Evolutionary conservation across 2,113 vertebrate species (phyloP).

Genomic region (Steatornis caripensis): DNA sequence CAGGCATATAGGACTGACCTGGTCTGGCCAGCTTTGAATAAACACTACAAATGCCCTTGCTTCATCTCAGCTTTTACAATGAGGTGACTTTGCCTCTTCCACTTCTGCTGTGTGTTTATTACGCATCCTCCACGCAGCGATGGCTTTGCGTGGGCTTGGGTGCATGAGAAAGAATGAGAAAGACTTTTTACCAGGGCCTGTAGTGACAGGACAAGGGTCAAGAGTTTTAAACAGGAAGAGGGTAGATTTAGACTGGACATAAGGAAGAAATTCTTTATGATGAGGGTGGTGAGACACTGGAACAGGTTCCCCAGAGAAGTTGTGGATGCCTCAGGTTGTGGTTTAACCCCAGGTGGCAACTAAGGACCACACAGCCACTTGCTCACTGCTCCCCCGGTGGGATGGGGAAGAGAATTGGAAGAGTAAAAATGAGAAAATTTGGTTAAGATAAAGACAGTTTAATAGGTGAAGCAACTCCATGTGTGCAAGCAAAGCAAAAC

Average conservation of each 20-base stretch:
- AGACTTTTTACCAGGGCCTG: neutral
- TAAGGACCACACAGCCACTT: too few relatives aligned
- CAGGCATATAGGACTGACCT: neutral
- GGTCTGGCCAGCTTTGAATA: neutral
- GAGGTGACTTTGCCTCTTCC: neutral
- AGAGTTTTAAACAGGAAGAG: neutral
- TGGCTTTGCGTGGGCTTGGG: neutral
- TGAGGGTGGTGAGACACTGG: neutral
- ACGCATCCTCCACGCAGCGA: neutral
- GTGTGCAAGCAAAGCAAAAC: too few relatives aligned
- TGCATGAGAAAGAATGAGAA: neutral
- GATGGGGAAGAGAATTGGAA: too few relatives aligned
- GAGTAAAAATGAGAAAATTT: too few relatives aligned
- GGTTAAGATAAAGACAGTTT: too few relatives aligned
- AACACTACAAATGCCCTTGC: neutral
- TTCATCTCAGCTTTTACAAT: neutral
- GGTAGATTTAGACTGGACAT: neutral
- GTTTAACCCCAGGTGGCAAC: too few relatives aligned
- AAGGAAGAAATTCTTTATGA: neutral
- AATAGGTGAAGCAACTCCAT: too few relatives aligned
- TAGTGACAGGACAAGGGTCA: neutral
- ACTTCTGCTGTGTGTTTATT: neutral
- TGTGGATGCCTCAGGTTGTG: too few relatives aligned
- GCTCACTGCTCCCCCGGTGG: too few relatives aligned
- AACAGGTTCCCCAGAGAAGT: neutral